Evolutionary conservation across 2,113 vertebrate genomes (phyloP).

Genomic region (Oreotrochilus melanogaster): DNA sequence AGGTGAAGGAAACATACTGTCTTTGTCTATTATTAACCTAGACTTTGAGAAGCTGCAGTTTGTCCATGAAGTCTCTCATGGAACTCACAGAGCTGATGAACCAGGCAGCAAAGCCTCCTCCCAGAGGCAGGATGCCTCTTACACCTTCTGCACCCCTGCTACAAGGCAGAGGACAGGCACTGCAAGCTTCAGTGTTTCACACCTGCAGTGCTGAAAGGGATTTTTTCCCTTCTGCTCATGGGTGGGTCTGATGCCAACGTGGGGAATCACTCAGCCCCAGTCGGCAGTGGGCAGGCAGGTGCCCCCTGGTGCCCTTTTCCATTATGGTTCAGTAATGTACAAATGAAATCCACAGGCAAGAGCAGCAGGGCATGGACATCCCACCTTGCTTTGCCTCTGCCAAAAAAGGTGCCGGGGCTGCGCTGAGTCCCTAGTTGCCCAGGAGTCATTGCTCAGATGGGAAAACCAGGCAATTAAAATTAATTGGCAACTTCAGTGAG

Average conservation of each 20-base stretch:
- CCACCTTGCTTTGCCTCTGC: not conserved
- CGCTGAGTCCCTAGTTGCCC: not conserved
- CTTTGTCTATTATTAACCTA: not conserved
- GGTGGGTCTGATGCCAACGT: not conserved
- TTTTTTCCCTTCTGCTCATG: not conserved
- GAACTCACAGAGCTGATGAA: not conserved
- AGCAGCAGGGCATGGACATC: not conserved
- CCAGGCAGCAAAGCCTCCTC: not conserved
- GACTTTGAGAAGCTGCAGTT: not conserved
- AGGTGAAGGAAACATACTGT: not conserved
- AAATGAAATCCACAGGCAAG: not conserved
- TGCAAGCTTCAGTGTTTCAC: not conserved
- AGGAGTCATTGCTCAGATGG: not conserved
- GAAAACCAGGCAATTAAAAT: not conserved
- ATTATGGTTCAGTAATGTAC: not conserved
- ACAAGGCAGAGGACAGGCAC: not conserved
- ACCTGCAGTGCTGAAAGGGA: not conserved
- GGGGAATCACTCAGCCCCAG: not conserved
- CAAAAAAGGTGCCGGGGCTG: not conserved
- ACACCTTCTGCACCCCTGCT: rapidly evolving
- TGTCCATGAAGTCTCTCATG: not conserved
- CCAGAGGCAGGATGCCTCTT: not conserved
- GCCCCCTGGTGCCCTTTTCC: rapidly evolving
- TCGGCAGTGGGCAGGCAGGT: not conserved
- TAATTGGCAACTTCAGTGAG: rapidly evolving